phyloP scores from a whole-genome alignment of 2,797 vertebrate genomes.

The Anomalospiza imberbis region DNA sequence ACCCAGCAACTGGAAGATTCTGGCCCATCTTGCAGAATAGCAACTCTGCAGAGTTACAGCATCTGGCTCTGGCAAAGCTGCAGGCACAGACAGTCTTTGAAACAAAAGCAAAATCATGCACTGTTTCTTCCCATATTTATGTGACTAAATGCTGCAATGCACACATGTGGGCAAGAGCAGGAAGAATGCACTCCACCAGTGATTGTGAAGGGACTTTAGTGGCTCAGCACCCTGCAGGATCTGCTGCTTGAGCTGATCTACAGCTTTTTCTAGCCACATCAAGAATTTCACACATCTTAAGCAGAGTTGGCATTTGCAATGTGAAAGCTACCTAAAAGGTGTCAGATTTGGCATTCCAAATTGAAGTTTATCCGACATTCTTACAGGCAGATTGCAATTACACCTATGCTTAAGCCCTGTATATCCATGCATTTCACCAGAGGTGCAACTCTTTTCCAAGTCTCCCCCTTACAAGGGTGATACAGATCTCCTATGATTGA shows the following conservation, averaged over 20 bases:
- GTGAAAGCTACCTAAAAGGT: constrained; percentile 32
- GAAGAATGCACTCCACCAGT: not conserved
- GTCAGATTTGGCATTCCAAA: constrained; percentile 24
- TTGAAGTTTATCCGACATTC: not conserved
- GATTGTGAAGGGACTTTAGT: not conserved
- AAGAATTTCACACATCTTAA: constrained; percentile 29
- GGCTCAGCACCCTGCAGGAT: not conserved
- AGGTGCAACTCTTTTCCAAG: not conserved
- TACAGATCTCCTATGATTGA: not conserved
- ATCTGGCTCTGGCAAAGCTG: constrained; percentile 56
- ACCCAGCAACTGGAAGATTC: constrained; percentile 54
- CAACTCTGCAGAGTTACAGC: constrained; percentile 28
- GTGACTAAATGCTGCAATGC: constrained; percentile 2
- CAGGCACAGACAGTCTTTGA: constrained; percentile 46
- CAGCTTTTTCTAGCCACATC: not conserved
- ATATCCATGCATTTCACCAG: not conserved
- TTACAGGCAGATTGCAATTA: not conserved
- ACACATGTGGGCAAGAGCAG: constrained; percentile 14
- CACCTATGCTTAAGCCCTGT: not conserved
- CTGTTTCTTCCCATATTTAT: constrained; percentile 40
- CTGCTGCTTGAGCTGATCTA: not conserved
- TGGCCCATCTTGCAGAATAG: constrained; percentile 46
- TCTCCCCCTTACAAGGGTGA: not conserved
- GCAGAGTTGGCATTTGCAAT: not conserved
- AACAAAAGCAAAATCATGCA: constrained; percentile 54